These are phyloP conservation scores for Lanius ludovicianus DNA, from an alignment of 2,113 vertebrate genomes.

Conservation along the genomic window DNA sequence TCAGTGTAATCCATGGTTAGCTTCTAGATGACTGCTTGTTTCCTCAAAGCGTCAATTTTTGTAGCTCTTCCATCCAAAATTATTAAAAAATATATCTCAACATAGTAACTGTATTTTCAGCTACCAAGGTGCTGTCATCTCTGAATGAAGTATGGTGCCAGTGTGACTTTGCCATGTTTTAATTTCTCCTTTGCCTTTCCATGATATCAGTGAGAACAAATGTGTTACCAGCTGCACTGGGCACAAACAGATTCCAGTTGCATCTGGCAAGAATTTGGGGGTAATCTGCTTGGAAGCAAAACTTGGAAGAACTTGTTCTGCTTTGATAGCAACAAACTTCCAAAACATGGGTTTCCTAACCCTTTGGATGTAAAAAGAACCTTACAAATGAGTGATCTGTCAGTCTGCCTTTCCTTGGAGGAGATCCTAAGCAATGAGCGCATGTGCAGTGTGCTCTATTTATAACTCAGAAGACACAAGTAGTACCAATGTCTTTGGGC, in stretches of 20 bases:
- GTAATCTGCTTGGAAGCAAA: not conserved
- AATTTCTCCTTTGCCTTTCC: not conserved
- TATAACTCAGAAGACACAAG: not conserved
- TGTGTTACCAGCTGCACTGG: not conserved
- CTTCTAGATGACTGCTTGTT: not conserved
- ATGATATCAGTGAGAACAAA: not conserved
- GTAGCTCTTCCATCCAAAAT: not conserved
- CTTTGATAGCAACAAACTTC: not conserved
- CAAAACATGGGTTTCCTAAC: not conserved
- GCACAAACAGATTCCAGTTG: not conserved
- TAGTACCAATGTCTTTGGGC: not conserved
- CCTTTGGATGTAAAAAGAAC: not conserved
- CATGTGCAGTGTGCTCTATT: rapidly evolving
- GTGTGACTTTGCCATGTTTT: not conserved
- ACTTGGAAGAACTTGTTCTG: not conserved
- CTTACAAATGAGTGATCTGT: not conserved
- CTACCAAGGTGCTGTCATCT: not conserved
- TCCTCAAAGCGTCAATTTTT: not conserved
- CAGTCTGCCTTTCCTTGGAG: not conserved
- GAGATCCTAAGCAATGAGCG: not conserved
- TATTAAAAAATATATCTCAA: not conserved
- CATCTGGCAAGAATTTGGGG: not conserved
- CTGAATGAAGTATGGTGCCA: not conserved
- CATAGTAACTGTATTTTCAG: not conserved
- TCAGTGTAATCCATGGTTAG: not conserved